Percentiles rank a stretch among this genome's conserved stretches.
Evolutionary conservation across 2,113 vertebrate genomes (phyloP).

Genomic region (Sapajus apella): DNA sequence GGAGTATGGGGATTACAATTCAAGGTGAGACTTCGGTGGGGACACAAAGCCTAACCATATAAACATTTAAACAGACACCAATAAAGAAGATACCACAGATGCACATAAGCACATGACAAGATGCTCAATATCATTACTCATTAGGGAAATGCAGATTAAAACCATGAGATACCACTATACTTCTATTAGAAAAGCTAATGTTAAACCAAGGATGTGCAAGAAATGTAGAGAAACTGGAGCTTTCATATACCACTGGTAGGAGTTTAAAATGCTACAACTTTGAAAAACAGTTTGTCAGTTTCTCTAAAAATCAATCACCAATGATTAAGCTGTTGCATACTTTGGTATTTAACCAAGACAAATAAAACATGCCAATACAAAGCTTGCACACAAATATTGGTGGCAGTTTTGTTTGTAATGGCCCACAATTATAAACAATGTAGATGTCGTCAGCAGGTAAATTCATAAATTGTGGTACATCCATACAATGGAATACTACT

Average conservation of each 20-base stretch:
- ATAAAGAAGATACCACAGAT: background rate
- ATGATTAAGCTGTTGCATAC: background rate
- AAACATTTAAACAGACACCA: background rate
- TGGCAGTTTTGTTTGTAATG: background rate
- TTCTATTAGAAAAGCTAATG: background rate
- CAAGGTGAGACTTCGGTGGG: too few relatives aligned
- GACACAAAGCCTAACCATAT: too few relatives aligned
- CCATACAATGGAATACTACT: background rate
- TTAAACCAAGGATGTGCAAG: background rate
- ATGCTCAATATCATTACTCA: background rate
- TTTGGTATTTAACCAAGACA: background rate
- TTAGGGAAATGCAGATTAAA: background rate
- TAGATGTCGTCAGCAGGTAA: background rate
- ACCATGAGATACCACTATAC: background rate
- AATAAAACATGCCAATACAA: background rate
- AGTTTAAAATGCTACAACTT: background rate
- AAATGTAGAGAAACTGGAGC: background rate
- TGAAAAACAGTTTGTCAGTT: background rate
- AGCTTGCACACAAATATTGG: background rate
- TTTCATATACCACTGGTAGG: too few relatives aligned
- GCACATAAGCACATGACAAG: background rate
- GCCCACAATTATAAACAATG: background rate
- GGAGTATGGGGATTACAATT: too few relatives aligned
- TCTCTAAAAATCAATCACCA: background rate
- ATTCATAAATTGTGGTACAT: background rate